These are phyloP conservation scores for Tragelaphus scriptus DNA, from an alignment of 2,113 vertebrate genomes.

Conservation along the genomic window DNA sequence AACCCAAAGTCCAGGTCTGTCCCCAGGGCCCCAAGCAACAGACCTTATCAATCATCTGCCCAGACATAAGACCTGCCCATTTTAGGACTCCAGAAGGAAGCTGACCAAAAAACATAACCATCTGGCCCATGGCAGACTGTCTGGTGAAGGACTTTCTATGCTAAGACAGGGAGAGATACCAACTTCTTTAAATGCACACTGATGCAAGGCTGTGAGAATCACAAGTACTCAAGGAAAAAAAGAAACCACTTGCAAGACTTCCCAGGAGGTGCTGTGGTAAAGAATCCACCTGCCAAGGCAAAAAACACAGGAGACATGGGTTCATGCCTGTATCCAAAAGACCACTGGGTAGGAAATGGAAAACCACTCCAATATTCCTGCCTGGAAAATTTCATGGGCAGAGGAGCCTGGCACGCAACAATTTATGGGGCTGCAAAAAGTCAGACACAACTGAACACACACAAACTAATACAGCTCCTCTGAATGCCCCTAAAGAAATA, in stretches of 20 bases:
- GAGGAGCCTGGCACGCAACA: not conserved
- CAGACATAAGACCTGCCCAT: not conserved
- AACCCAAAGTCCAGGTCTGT: not conserved
- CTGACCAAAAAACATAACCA: not conserved
- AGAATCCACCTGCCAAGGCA: not conserved
- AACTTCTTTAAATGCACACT: not conserved
- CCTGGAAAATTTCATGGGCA: not conserved
- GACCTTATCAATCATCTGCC: not conserved
- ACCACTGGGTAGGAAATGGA: not conserved
- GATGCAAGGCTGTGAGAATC: not conserved
- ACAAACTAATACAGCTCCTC: not conserved
- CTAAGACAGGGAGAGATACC: not conserved
- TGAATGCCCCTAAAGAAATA: not conserved
- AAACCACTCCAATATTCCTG: not conserved
- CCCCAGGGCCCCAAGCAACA: not conserved
- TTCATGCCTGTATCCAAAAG: not conserved
- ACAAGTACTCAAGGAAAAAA: not conserved
- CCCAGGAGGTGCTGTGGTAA: rapidly evolving
- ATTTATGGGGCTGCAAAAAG: not conserved
- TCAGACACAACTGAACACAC: not conserved
- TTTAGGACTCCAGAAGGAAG: not conserved
- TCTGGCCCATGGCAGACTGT: not conserved
- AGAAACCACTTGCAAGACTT: not conserved
- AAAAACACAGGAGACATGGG: not conserved
- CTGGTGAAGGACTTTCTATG: not conserved